Evolutionary conservation across 2,797 vertebrate species (phyloP).

Genomic region (Cheirogaleus major): DNA sequence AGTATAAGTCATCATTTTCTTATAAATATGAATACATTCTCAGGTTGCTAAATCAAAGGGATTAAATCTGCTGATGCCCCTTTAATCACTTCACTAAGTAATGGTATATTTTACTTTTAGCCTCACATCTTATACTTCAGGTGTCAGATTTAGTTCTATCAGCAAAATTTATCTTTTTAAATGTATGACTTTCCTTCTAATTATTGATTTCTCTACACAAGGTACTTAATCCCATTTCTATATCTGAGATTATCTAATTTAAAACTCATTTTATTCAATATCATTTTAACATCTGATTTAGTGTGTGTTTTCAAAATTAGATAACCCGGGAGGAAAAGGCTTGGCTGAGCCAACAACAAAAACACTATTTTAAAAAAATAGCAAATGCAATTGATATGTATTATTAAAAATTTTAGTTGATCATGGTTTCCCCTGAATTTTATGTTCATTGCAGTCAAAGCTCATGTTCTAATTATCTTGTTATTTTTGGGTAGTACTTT

Average conservation of each 20-base stretch:
- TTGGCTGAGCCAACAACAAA: conserved; percentile 11
- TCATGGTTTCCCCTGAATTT: background rate
- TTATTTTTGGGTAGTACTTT: background rate
- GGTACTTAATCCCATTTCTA: background rate
- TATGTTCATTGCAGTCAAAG: background rate
- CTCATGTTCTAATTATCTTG: background rate
- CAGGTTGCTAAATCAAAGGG: background rate
- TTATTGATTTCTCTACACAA: background rate
- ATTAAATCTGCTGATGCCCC: background rate
- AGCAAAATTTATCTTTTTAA: background rate
- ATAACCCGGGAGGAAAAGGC: background rate
- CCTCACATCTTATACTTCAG: background rate
- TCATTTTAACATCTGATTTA: background rate
- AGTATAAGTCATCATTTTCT: background rate
- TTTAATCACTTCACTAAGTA: background rate
- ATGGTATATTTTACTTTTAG: background rate
- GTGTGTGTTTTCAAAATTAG: background rate
- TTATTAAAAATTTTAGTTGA: background rate
- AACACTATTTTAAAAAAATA: background rate
- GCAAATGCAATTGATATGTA: background rate
- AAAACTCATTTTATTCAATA: conserved; percentile 14
- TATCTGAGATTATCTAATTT: conserved; percentile 1
- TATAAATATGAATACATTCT: background rate
- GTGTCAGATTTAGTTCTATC: background rate
- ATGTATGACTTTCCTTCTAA: conserved; percentile 13